These are phyloP conservation scores for Hippocampus comes DNA, from an alignment of 2,113 vertebrate species.

Conservation along the genomic window DNA sequence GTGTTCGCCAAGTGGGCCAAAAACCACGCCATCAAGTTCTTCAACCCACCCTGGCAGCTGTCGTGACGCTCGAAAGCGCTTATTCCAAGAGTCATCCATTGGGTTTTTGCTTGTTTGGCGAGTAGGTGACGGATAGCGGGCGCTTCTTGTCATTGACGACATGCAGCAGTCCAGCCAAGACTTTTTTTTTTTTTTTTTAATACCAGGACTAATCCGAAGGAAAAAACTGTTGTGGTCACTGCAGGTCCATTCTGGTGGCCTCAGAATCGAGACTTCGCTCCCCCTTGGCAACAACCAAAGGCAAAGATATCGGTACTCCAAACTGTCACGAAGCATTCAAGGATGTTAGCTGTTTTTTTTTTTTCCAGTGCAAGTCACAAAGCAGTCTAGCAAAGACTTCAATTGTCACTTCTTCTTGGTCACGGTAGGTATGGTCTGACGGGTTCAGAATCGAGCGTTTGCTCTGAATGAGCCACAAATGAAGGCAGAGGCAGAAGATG, in stretches of 20 bases:
- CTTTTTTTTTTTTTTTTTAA: background rate
- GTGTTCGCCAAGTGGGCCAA: conserved; percentile 96
- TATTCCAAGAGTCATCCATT: background rate
- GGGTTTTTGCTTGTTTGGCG: background rate
- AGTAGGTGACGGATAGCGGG: background rate
- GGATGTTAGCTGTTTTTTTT: background rate
- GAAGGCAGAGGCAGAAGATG: background rate
- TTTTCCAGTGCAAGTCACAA: background rate
- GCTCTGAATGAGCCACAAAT: background rate
- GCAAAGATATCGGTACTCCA: background rate
- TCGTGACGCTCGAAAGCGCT: conserved; percentile 73
- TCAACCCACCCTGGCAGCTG: conserved; percentile 87
- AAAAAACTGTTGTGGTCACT: background rate
- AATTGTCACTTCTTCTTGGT: too few species aligned
- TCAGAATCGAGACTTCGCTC: background rate
- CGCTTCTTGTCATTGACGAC: background rate
- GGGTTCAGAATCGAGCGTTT: background rate
- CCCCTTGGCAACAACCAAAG: background rate
- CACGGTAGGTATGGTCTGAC: too few species aligned
- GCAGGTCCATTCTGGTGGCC: background rate
- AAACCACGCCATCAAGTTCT: conserved; percentile 87
- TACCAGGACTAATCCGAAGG: background rate
- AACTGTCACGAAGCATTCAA: background rate
- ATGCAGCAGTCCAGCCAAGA: background rate
- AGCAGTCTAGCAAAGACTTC: background rate